Conservation (phyloP, 2,888 invertebrate genomes). For the Linnaemya tessellans region DNA sequence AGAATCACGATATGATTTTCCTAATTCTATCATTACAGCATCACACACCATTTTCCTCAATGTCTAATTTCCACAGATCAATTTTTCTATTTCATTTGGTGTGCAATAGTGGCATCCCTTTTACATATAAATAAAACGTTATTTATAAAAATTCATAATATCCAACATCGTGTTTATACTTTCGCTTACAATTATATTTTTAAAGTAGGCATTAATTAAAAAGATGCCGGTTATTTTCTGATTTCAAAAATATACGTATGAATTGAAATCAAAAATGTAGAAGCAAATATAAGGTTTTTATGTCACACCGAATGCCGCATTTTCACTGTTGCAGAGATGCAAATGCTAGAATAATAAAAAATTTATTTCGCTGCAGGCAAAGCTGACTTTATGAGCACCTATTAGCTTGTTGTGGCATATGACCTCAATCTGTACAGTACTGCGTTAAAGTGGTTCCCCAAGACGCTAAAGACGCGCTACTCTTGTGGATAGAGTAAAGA, state of each 20-base stretch:
- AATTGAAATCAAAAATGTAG: constrained; percentile 28
- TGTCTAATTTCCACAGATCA: too few relatives aligned
- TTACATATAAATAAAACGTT: too few relatives aligned
- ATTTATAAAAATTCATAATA: not conserved
- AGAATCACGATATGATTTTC: too few relatives aligned
- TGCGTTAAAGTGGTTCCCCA: too few relatives aligned
- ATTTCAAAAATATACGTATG: not conserved
- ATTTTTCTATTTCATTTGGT: too few relatives aligned
- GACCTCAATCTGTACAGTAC: too few relatives aligned
- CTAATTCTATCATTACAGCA: too few relatives aligned
- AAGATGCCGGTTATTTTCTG: constrained; percentile 2
- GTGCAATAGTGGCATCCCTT: too few relatives aligned
- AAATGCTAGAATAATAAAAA: constrained; percentile 2
- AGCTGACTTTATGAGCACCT: not conserved
- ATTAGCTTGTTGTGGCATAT: not conserved
- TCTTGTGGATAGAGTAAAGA: too few relatives aligned
- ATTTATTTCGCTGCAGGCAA: not conserved
- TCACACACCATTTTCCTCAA: too few relatives aligned
- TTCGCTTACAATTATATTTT: not conserved
- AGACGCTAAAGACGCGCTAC: too few relatives aligned
- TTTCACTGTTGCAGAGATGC: not conserved
- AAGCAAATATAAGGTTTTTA: constrained; percentile 40
- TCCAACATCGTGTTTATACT: not conserved
- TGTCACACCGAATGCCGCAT: constrained; percentile 15
- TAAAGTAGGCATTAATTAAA: constrained; percentile 28